Base-by-base conservation (phyloP, 2,888 invertebrate species). In the Rambutsinella grinnellia region DNA sequence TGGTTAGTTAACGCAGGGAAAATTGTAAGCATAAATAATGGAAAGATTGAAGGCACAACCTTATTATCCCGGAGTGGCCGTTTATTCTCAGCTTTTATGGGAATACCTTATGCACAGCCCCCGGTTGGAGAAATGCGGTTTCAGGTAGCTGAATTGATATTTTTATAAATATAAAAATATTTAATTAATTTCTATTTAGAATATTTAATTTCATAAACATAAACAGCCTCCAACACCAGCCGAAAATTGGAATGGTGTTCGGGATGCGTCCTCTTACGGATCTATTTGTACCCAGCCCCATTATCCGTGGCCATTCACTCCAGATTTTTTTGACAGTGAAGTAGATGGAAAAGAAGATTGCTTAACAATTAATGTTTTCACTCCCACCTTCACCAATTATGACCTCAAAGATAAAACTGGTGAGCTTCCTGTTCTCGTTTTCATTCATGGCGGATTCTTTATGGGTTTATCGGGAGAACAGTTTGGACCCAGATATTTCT, bases 371-470 rank as follows among this genome's bases (percentile, higher is more conserved):
- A 63, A 63, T 15, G 63, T 71, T 1, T 71, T 70, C 17, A 54
- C 70, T 2, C 65, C 53, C 5, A 19, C 17, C 3, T n/a, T n/a
- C n/a, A n/a, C n/a, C n/a, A n/a, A n/a, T n/a, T n/a, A n/a, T n/a
- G 46, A 60, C 23, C 36, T 44, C 8, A 15, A 23, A n/a, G 13
- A 56, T 26, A 36, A 21, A n/a, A 2, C 21, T 17, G 68, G n/a
- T 0, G 28, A 23, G 5, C 65, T 72, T 19, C 60, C 72, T 1
- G 65, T 72, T 26, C 54, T 72, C 2, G 53, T 60, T 0, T 65
- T 44, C 21, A 53, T 65, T 3, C 72, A 72, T 46, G 72, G 72
- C 3, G 72, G 72, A 0, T 71, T 27, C 21, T 71, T 63, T 19
- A 71, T 71, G 63, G 13, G 36, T 36, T 5, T 13, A 36, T 47